phyloP scores from a whole-genome alignment of 2,113 vertebrate species.

The Cyprinodon variegatus region DNA sequence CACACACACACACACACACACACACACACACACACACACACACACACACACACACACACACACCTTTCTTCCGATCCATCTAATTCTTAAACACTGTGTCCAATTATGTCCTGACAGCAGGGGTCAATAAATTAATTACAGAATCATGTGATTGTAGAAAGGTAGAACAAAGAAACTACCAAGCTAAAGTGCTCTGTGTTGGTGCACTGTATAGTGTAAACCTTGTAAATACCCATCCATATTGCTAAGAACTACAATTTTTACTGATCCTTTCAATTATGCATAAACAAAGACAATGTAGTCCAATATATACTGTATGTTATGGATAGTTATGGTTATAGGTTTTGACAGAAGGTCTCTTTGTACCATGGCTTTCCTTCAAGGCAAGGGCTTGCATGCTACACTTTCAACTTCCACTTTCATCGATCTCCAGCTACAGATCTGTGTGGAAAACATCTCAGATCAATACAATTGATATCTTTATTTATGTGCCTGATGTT shows the following conservation, averaged over 20 bases:
- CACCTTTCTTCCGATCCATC: constrained; percentile 59
- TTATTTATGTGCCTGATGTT: constrained; percentile 9
- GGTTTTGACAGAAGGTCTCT: constrained; percentile 43
- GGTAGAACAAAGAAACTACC: constrained; percentile 45
- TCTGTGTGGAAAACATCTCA: constrained; percentile 2
- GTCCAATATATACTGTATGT: constrained; percentile 1
- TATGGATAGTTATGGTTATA: constrained; percentile 28
- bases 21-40: background rate
- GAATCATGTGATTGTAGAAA: constrained; percentile 70
- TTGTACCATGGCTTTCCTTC: constrained; percentile 36
- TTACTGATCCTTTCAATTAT: background rate
- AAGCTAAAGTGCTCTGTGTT: constrained; percentile 49
- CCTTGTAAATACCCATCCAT: background rate
- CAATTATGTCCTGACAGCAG: constrained; percentile 77
- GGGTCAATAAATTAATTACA: constrained; percentile 80
- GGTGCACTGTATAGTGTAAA: background rate
- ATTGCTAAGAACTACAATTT: background rate
- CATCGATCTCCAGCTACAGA: constrained; percentile 60
- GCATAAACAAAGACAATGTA: constrained; percentile 1
- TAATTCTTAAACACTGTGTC: constrained; percentile 79
- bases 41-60: constrained; percentile 20
- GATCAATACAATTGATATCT: constrained; percentile 19
- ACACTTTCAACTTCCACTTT: constrained; percentile 47
- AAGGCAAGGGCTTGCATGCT: constrained; percentile 52
- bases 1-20: constrained; percentile 5